These are phyloP conservation scores for Colius striatus DNA, from an alignment of 2,113 vertebrate species.

Conservation along the genomic window DNA sequence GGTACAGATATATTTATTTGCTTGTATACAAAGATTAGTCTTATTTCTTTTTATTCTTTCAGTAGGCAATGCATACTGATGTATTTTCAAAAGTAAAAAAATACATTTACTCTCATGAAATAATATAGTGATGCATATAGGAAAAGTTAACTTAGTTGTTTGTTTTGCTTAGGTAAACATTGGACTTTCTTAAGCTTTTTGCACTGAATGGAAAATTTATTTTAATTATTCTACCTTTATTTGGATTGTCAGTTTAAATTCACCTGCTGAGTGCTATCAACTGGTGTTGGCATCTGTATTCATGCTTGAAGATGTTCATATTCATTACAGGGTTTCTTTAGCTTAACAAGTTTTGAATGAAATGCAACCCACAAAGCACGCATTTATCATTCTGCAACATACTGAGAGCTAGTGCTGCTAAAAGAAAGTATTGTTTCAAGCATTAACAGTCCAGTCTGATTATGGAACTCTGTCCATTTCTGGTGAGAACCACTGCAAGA, in stretches of 20 bases:
- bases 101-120: neutral
- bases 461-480: neutral
- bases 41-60: neutral
- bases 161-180: neutral
- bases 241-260: slow-evolving; percentile 48
- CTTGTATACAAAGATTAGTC: neutral
- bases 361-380: slow-evolving; percentile 42
- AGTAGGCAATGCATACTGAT: neutral
- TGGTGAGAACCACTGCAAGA: slow-evolving; percentile 27
- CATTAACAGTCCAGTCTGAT: slow-evolving; percentile 22
- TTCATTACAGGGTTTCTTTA: slow-evolving; percentile 51
- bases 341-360: slow-evolving; percentile 63
- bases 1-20: neutral
- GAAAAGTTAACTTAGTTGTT: neutral
- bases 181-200: neutral
- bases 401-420: neutral
- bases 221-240: slow-evolving; percentile 50
- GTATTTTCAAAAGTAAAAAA: neutral
- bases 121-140: neutral
- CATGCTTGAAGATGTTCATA: slow-evolving; percentile 43
- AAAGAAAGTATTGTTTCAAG: slow-evolving; percentile 31
- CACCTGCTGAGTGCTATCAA: neutral
- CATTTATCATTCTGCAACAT: slow-evolving; percentile 13
- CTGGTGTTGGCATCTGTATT: slow-evolving; percentile 34
- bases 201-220: slow-evolving; percentile 17